These are phyloP conservation scores for Ylistrum balloti DNA, from an alignment of 1,140 invertebrate species.

Conservation along the genomic window DNA sequence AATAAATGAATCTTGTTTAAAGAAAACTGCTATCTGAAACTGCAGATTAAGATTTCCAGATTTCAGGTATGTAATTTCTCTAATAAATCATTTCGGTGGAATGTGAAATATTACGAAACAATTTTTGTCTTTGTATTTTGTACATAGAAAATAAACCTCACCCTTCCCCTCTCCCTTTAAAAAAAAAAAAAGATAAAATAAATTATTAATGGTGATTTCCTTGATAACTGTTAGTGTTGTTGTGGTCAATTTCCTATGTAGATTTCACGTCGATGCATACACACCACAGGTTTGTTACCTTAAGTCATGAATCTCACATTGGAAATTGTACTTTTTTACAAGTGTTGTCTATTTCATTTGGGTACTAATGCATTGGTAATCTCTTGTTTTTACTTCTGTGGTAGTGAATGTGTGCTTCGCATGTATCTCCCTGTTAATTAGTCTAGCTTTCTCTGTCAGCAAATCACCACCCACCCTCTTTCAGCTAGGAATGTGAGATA, in stretches of 20 bases:
- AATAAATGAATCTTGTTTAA: too few relatives aligned
- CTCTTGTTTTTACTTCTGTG: not conserved
- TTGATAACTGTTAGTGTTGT: too few relatives aligned
- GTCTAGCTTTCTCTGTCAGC: not conserved
- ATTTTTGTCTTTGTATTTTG: too few relatives aligned
- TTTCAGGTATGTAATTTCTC: too few relatives aligned
- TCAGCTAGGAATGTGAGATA: not conserved
- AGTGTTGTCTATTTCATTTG: not conserved
- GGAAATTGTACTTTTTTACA: not conserved
- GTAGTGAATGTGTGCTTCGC: not conserved
- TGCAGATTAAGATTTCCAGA: too few relatives aligned
- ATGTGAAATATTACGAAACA: too few relatives aligned
- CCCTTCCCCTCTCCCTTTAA: too few relatives aligned
- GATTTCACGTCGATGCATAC: not conserved
- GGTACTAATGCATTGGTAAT: not conserved
- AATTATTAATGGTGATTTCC: too few relatives aligned
- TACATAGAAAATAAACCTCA: too few relatives aligned
- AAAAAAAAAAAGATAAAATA: too few relatives aligned
- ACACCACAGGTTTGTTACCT: not conserved
- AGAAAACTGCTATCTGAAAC: too few relatives aligned
- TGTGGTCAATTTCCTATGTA: not conserved
- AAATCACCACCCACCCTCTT: not conserved
- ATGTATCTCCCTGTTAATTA: not conserved
- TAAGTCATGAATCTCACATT: not conserved
- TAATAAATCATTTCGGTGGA: too few relatives aligned